Evolutionary conservation across 2,888 invertebrate genomes (phyloP), one percentile per base, ranked within the genome.

Genomic region (Galerucella pusilla): DNA sequence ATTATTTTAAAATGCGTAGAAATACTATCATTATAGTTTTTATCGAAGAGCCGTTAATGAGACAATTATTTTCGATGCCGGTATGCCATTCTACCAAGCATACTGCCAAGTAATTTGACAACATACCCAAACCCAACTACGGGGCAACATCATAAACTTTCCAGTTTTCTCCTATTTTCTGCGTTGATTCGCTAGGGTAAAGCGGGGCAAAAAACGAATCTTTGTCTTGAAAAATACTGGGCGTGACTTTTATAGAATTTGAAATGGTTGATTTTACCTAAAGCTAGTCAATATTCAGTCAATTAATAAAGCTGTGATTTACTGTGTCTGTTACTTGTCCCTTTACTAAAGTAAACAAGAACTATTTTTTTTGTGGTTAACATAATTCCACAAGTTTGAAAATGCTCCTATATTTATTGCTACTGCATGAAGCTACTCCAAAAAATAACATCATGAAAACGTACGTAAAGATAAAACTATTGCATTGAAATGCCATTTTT

Each of bases 161-260:
- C 70, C 49, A 70, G 63, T 70, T 64, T 70, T 70, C 63, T 70
- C 69, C 28, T 69, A 61, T 46, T 69, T 64, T 64, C 70, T 16
- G 70, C 45, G 16, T 70, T 35, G n/a, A 70, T 70, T 70, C 63
- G 52, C 10, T 70, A 42, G 70, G 70, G 11, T 52, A 7, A 42
- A 64, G 70, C 35, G 35, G 70, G 35, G 70, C 16, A 70, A 35
- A 6, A 11, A 59, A 49, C 11, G 14, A 4, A 49, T 49, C 49
- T 14, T 49, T 49, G 49, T 49, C 14, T 5, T 12, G 11, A 49
- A 49, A 49, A 11, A 9, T 25, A 10, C 35, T 63, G 63, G 63
- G 28, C n/a, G 63, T 42, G 28, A 35, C 28, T 63, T 28, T 60
- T 60, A 14, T n/a, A 1, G 11, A 35, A 42, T 61, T 25, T 28